phyloP scores from a whole-genome alignment of 1,140 invertebrate genomes.

The Octopus sinensis region DNA sequence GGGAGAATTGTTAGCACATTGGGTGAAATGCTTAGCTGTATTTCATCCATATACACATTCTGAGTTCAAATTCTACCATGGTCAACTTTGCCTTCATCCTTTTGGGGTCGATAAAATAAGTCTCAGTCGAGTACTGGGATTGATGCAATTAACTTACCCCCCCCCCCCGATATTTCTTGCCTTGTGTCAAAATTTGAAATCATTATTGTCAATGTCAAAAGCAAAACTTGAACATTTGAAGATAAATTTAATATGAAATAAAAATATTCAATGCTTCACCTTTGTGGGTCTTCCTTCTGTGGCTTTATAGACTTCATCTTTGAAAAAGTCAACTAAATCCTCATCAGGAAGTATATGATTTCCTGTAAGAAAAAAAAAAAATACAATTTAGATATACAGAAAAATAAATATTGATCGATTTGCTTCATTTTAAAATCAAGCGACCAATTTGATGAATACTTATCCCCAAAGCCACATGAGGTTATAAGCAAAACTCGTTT shows the following conservation, averaged over 20 bases:
- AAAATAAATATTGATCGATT: too few relatives aligned
- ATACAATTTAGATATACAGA: background rate
- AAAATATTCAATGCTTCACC: background rate
- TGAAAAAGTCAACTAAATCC: constrained; percentile 69
- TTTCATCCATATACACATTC: too few relatives aligned
- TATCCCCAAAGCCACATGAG: too few relatives aligned
- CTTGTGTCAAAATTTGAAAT: background rate
- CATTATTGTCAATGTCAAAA: background rate
- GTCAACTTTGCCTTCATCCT: too few relatives aligned
- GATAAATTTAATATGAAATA: background rate
- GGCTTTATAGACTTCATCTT: constrained; percentile 41
- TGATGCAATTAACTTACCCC: too few relatives aligned
- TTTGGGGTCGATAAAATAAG: constrained; percentile 4
- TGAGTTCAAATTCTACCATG: too few relatives aligned
- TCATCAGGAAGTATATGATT: constrained; percentile 78
- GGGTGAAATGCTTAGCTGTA: too few relatives aligned
- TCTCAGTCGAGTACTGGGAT: background rate
- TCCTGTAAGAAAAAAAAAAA: constrained; percentile 52
- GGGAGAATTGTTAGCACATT: too few relatives aligned
- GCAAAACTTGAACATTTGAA: constrained; percentile 1
- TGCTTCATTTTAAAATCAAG: background rate
- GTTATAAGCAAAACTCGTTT: too few relatives aligned
- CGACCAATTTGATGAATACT: background rate
- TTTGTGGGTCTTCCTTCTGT: constrained; percentile 15
- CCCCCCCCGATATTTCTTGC: background rate